phyloP scores from a whole-genome alignment of 2,113 vertebrate genomes.

The Ammodramus savannarum region DNA sequence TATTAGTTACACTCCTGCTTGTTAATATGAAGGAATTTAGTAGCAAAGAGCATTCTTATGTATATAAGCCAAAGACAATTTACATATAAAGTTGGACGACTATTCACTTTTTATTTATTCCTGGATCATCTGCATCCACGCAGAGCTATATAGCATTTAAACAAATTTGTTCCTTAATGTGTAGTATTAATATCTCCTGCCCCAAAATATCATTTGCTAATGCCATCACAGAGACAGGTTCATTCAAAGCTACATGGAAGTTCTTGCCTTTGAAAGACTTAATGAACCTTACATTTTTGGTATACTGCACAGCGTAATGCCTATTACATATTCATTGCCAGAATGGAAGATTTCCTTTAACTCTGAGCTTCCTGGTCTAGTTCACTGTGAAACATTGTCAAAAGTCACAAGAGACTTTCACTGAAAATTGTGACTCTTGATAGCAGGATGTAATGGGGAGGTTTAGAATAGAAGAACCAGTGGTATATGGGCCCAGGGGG shows the following conservation, averaged over 20 bases:
- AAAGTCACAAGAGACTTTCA: constrained; percentile 79
- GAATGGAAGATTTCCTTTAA: constrained; percentile 82
- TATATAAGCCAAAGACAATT: constrained; percentile 78
- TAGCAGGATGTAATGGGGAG: constrained; percentile 76
- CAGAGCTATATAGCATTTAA: constrained; percentile 76
- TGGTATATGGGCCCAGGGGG: constrained; percentile 76
- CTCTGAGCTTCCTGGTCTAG: constrained; percentile 79
- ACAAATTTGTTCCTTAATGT: constrained; percentile 81
- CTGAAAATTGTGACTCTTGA: constrained; percentile 82
- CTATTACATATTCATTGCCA: constrained; percentile 84
- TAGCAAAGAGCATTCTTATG: constrained; percentile 77
- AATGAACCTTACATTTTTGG: constrained; percentile 86
- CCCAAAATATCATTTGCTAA: constrained; percentile 79
- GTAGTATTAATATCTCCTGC: constrained; percentile 78
- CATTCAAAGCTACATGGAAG: constrained; percentile 77
- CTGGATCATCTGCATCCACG: constrained; percentile 70
- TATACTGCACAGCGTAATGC: constrained; percentile 79
- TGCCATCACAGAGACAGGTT: constrained; percentile 76
- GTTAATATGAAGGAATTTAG: constrained; percentile 81
- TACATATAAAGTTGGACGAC: constrained; percentile 78
- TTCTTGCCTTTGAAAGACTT: constrained; percentile 80
- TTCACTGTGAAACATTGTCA: constrained; percentile 83
- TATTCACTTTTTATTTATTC: constrained; percentile 79
- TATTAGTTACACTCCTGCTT: constrained; percentile 82
- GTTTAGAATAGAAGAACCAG: constrained; percentile 75